Evolutionary conservation across 2,888 invertebrate genomes (phyloP).

Genomic region (Orthosia cruda): DNA sequence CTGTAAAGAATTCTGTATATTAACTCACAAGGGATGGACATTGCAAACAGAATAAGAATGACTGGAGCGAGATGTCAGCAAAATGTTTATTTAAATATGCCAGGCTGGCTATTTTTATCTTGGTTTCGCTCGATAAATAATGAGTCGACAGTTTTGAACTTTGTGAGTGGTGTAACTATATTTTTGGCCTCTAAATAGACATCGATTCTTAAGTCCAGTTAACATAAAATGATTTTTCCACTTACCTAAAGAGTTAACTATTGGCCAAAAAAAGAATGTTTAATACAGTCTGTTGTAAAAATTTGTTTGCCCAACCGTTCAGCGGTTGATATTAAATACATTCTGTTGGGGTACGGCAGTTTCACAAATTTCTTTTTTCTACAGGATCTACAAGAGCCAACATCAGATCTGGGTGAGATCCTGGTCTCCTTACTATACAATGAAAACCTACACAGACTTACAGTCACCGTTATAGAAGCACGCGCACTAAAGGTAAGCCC

Average conservation of each 20-base stretch:
- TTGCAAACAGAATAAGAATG: constrained; percentile 34
- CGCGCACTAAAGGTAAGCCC: constrained; percentile 92
- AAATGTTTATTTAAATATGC: constrained; percentile 22
- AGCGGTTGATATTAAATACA: no score
- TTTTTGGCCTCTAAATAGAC: background rate
- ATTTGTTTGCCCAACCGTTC: no score
- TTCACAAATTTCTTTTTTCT: constrained; percentile 36
- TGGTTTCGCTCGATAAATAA: background rate
- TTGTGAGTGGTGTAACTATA: no score
- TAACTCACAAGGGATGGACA: constrained; percentile 31
- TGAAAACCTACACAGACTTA: constrained; percentile 94
- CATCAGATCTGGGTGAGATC: constrained; percentile 94
- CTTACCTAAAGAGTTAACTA: no score
- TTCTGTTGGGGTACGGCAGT: no score
- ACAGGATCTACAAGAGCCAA: constrained; percentile 92
- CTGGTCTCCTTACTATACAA: constrained; percentile 94
- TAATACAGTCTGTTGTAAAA: no score
- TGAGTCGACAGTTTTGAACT: no score
- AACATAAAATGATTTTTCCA: background rate
- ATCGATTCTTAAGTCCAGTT: background rate
- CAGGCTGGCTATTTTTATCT: constrained; percentile 1
- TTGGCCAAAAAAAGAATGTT: no score
- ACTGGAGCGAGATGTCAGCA: background rate
- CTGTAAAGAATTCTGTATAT: background rate
- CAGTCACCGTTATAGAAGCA: constrained; percentile 95